Evolutionary conservation across 2,113 vertebrate species (phyloP), one percentile per base, ranked within the genome.

Genomic region (Grammomys dolichurus): DNA sequence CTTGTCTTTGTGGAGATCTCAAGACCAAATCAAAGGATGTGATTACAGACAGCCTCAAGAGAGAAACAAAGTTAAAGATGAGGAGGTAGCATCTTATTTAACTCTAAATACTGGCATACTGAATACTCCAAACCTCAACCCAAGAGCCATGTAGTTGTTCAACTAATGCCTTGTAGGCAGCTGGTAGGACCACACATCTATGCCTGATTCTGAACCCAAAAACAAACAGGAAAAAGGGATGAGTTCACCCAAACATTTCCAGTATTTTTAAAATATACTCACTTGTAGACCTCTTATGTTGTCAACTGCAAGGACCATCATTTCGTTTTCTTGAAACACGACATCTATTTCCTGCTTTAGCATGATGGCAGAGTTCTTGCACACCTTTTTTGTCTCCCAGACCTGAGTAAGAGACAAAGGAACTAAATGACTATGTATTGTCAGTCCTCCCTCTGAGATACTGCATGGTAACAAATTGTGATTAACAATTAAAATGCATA

Each of bases 331-430:
- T 63, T 95, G 97, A 98, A 99, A 99, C 9, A 98, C 94, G 87
- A 99, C 99, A 58, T 99, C 99, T n/a, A 99, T 98, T 96, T 99
- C 99, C 98, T 99, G 99, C 98, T 99, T 99, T 86, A 99, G 98
- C 65, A 98, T 98, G 95, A 98, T 96, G 43, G 99, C 99, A 54
- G 99, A 99, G 75, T 99, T 99, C 78, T 99, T 99, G 98, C 99
- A 99, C 46, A 99, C 99, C 90, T 99, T 99, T 70, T 98, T 99
- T 0, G 99, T 99, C 98, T 99, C 99, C 99, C 99, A 99, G 54
- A 99, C 97, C 99, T 99, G 97, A 95, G 97, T 76, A 91, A 97
- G 90, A 98, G 19, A 97, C 22, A 93, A 77, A 95, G 46, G 93
- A 95, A 94, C 14, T 78, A 93, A 96, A 43, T 93, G 86, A 89